Conservation (phyloP, 1,140 invertebrate species). For the Zaprionus davidi region DNA sequence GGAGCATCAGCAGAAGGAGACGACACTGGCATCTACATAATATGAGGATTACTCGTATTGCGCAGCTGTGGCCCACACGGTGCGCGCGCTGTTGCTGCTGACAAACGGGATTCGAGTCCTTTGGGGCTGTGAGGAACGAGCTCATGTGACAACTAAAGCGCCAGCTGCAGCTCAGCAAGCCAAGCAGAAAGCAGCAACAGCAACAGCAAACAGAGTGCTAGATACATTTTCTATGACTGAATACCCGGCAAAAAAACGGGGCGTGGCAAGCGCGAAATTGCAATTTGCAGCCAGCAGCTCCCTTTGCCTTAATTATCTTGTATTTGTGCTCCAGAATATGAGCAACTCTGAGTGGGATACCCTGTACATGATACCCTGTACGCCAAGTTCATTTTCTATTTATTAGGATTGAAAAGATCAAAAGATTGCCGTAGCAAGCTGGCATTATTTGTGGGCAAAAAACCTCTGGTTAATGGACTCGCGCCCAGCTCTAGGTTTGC, state of each 20-base stretch:
- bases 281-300: constrained; percentile 7
- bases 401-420: neutral
- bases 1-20: neutral
- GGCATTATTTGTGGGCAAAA: constrained; percentile 4
- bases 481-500: neutral
- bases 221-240: constrained; percentile 78
- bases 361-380: constrained; percentile 4
- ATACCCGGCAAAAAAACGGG: constrained; percentile 53
- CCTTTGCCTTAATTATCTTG: neutral
- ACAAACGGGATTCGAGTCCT: constrained; percentile 23
- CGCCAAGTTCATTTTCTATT: constrained; percentile 41
- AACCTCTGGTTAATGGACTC: neutral
- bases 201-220: constrained; percentile 14
- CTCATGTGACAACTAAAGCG: constrained; percentile 44
- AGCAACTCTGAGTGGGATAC: neutral
- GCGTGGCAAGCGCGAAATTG: constrained; percentile 37
- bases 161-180: constrained; percentile 6
- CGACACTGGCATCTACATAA: constrained; percentile 33
- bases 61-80: constrained; percentile 33
- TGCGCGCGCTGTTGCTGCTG: constrained; percentile 16
- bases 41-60: constrained; percentile 40
- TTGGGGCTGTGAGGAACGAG: constrained; percentile 19
- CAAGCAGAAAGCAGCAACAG: constrained; percentile 23
- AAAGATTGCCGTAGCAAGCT: neutral
- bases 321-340: neutral